A percentile compares a stretch with the other conserved stretches of the same genome.
Conservation (phyloP, 2,888 invertebrate species). For the Diloba caeruleocephala region DNA sequence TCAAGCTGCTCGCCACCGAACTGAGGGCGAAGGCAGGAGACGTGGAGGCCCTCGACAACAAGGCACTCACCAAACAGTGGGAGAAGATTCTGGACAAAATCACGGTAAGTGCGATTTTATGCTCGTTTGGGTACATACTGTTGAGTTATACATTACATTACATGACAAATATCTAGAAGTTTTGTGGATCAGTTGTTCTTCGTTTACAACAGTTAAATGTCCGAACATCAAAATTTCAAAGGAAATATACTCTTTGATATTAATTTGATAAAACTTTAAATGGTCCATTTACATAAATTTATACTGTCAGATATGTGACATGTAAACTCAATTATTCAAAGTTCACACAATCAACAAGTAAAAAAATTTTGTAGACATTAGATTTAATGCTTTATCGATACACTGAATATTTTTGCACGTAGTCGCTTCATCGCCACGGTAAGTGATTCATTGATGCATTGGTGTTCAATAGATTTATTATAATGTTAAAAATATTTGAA, state of each 20-base stretch:
- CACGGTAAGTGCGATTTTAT: slow-evolving; percentile 59
- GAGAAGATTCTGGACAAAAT: slow-evolving; percentile 61
- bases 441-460: slow-evolving; percentile 41
- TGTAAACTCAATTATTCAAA: background rate
- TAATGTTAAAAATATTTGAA: slow-evolving; percentile 21
- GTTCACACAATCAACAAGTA: too few relatives aligned
- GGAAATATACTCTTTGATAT: too few relatives aligned
- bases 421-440: slow-evolving; percentile 56
- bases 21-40: slow-evolving; percentile 60
- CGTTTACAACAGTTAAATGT: too few relatives aligned
- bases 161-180: background rate
- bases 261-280: too few relatives aligned
- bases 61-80: slow-evolving; percentile 56
- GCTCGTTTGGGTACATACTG: background rate
- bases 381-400: slow-evolving; percentile 38
- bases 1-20: slow-evolving; percentile 65
- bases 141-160: background rate
- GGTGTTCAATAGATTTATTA: slow-evolving; percentile 31
- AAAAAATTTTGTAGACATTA: slow-evolving; percentile 12
- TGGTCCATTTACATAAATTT: too few relatives aligned
- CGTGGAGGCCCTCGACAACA: slow-evolving; percentile 26
- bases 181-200: background rate
- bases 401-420: slow-evolving; percentile 69
- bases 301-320: too few relatives aligned
- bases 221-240: too few relatives aligned